Evolutionary conservation across 2,797 vertebrate species (phyloP).

Genomic region (Gymnoscopelus braueri): DNA sequence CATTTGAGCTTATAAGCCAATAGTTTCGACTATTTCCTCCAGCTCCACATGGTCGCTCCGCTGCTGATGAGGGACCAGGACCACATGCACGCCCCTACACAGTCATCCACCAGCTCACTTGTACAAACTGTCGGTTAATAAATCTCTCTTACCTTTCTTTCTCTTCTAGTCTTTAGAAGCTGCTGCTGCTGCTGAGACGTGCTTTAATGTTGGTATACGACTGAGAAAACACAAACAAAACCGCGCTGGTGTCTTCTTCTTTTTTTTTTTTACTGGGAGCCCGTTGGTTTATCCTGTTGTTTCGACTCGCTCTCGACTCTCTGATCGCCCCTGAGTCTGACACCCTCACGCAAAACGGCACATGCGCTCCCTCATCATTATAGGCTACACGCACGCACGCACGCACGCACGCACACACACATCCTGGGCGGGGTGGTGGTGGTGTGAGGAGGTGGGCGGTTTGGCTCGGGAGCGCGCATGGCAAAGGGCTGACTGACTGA

Average conservation of each 20-base stretch:
- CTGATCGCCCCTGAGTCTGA: background rate
- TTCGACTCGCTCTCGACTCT: slow-evolving; percentile 16
- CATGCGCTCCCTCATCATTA: background rate
- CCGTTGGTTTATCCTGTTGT: background rate
- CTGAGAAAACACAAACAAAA: background rate
- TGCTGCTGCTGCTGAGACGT: background rate
- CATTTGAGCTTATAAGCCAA: background rate
- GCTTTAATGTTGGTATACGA: background rate
- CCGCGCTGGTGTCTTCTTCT: too few relatives aligned
- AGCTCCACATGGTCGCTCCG: background rate
- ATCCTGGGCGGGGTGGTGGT: slow-evolving; percentile 41
- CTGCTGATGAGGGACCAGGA: too few relatives aligned
- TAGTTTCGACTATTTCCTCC: background rate
- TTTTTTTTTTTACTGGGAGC: background rate
- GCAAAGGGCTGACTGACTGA: background rate
- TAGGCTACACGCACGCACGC: slow-evolving; percentile 17
- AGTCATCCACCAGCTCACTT: background rate
- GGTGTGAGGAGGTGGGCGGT: slow-evolving; percentile 41
- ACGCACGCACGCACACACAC: background rate
- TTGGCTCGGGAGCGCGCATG: slow-evolving; percentile 56
- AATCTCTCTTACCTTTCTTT: background rate
- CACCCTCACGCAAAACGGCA: background rate
- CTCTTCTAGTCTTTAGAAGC: background rate
- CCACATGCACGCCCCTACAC: too few relatives aligned
- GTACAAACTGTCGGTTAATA: background rate